Evolutionary conservation across 2,888 invertebrate genomes (phyloP).

Genomic region (Archips xylosteana): DNA sequence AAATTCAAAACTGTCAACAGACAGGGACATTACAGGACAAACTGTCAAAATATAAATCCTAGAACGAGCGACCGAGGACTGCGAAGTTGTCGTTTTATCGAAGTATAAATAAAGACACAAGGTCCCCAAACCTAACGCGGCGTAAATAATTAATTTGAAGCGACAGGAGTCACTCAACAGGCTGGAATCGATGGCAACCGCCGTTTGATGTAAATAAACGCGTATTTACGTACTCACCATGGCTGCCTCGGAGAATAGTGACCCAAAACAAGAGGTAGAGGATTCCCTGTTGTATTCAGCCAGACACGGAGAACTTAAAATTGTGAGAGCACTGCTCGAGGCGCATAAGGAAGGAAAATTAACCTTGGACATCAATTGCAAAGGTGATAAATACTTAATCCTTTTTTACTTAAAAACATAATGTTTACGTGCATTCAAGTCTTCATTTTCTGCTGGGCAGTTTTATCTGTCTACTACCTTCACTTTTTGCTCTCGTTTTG

Average conservation of each 20-base stretch:
- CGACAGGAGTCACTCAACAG: slow-evolving; percentile 26
- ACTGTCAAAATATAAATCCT: slow-evolving; percentile 33
- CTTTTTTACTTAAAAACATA: neutral
- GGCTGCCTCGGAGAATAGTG: slow-evolving; percentile 62
- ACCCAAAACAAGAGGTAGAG: slow-evolving; percentile 73
- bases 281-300: slow-evolving; percentile 86
- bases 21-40: neutral
- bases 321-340: slow-evolving; percentile 84
- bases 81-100: slow-evolving; percentile 8
- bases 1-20: slow-evolving; percentile 25
- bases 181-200: slow-evolving; percentile 33
- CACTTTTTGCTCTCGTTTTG: neutral
- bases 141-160: slow-evolving; percentile 36
- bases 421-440: too few species aligned
- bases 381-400: slow-evolving; percentile 74
- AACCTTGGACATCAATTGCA: slow-evolving; percentile 87
- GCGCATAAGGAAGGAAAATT: slow-evolving; percentile 80
- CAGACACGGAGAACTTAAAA: slow-evolving; percentile 86
- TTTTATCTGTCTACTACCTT: neutral
- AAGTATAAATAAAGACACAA: slow-evolving; percentile 34
- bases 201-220: slow-evolving; percentile 33
- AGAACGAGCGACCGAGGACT: slow-evolving; percentile 22
- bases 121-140: slow-evolving; percentile 16
- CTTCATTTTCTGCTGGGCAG: neutral
- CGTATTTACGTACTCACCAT: slow-evolving; percentile 47